Conservation (phyloP, 1,140 invertebrate species). For the Ostrea edulis region DNA sequence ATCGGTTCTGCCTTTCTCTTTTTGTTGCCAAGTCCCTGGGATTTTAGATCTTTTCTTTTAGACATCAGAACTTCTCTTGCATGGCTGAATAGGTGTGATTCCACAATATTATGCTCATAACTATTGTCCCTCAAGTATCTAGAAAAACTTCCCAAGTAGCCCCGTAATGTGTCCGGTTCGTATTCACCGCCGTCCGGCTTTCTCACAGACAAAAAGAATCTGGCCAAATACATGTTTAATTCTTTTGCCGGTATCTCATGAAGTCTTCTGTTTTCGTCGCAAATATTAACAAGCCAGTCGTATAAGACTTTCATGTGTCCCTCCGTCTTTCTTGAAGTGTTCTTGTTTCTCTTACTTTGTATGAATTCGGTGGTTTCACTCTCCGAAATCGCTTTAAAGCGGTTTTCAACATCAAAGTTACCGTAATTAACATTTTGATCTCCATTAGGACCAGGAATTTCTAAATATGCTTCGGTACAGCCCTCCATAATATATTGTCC, state of each 20-base stretch:
- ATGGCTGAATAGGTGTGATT: slow-evolving; percentile 15
- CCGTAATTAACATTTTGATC: too few relatives aligned
- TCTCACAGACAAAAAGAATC: too few relatives aligned
- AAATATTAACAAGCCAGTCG: background rate
- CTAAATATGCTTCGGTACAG: too few relatives aligned
- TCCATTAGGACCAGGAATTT: too few relatives aligned
- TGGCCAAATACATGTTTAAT: too few relatives aligned
- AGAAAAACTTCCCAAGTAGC: background rate
- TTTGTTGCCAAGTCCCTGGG: slow-evolving; percentile 24
- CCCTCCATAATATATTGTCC: too few relatives aligned
- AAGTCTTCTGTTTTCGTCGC: too few relatives aligned
- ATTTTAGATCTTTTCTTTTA: slow-evolving; percentile 30
- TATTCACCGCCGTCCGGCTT: too few relatives aligned
- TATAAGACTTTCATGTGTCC: background rate
- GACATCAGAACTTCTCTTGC: slow-evolving; percentile 17
- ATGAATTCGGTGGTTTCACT: background rate
- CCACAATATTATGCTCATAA: background rate
- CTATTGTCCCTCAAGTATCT: background rate
- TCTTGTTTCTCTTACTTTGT: slow-evolving; percentile 2
- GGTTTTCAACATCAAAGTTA: background rate
- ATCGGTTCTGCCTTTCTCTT: slow-evolving; percentile 8
- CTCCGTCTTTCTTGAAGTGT: background rate
- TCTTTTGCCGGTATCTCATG: too few relatives aligned
- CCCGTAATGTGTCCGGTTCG: background rate
- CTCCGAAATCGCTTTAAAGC: background rate